These are phyloP conservation scores for Hemistola chrysoprasaria DNA, from an alignment of 2,888 invertebrate species.

Conservation along the genomic window DNA sequence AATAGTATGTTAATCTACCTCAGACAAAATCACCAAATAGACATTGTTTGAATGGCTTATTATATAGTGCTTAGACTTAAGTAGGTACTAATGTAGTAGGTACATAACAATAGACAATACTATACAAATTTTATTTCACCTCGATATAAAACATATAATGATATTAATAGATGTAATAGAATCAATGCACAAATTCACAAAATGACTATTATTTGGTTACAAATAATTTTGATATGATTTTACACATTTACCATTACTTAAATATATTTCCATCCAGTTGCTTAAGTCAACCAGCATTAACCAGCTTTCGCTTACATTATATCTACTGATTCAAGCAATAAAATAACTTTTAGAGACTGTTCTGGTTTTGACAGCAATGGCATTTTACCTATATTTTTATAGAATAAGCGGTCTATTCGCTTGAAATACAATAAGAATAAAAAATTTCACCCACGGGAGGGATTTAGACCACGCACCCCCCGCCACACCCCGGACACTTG, in stretches of 20 bases:
- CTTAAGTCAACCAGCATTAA: constrained; percentile 19
- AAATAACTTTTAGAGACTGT: too few relatives aligned
- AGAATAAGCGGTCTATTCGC: too few relatives aligned
- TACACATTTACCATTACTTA: constrained; percentile 31
- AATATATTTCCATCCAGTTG: constrained; percentile 15
- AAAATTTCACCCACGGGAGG: too few relatives aligned
- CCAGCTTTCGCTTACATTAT: constrained; percentile 6
- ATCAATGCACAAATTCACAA: constrained; percentile 36
- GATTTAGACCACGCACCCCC: too few relatives aligned
- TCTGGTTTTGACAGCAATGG: too few relatives aligned
- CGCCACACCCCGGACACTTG: too few relatives aligned
- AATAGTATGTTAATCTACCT: constrained; percentile 5
- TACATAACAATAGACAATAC: constrained; percentile 17
- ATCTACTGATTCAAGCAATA: too few relatives aligned
- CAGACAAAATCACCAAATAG: constrained; percentile 31
- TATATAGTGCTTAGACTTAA: constrained; percentile 21
- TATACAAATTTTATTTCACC: constrained; percentile 25
- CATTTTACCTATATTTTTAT: too few relatives aligned
- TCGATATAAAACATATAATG: constrained; percentile 24
- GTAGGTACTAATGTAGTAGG: constrained; percentile 20
- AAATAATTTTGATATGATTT: constrained; percentile 57
- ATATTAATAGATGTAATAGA: constrained; percentile 31
- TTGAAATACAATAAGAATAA: too few relatives aligned
- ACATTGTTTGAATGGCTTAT: constrained; percentile 32
- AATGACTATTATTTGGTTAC: constrained; percentile 35